A percentile compares a stretch with the other conserved stretches of the same genome.
phyloP scores from a whole-genome alignment of 2,797 vertebrate species.

The Pachyuromys duprasi region DNA sequence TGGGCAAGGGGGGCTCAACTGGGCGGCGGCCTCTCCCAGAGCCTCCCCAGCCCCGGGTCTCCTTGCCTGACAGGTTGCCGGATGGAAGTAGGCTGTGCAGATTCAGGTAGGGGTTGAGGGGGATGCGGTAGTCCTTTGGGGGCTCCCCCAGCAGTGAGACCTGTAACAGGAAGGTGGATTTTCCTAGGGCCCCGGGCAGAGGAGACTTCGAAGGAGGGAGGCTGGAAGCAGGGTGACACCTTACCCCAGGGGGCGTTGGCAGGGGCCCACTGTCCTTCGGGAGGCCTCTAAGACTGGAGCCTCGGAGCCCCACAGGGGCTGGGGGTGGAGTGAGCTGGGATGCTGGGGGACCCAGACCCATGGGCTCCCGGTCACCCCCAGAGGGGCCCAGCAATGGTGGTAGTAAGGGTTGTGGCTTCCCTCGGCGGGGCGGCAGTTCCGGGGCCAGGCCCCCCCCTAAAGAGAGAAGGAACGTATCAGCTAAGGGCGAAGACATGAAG shows the following conservation, averaged over 20 bases:
- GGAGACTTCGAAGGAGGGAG: background rate
- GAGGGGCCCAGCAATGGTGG: slow-evolving; percentile 83
- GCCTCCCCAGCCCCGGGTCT: slow-evolving; percentile 74
- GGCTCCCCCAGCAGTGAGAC: slow-evolving; percentile 93
- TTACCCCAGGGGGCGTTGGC: slow-evolving; percentile 89
- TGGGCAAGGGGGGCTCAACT: slow-evolving; percentile 60
- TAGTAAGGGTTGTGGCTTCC: slow-evolving; percentile 87
- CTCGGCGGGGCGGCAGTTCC: slow-evolving; percentile 86
- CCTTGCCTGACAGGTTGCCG: slow-evolving; percentile 82
- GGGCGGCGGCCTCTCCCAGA: slow-evolving; percentile 66
- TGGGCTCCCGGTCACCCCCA: slow-evolving; percentile 88
- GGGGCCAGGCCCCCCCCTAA: slow-evolving; percentile 86
- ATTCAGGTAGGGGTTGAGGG: slow-evolving; percentile 90
- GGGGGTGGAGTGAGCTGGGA: slow-evolving; percentile 87
- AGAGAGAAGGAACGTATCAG: slow-evolving; percentile 81
- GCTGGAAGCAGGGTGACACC: slow-evolving; percentile 7
- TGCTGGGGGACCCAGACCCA: slow-evolving; percentile 82
- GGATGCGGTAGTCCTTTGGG: slow-evolving; percentile 90
- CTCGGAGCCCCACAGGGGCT: slow-evolving; percentile 87
- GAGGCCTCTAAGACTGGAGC: slow-evolving; percentile 87
- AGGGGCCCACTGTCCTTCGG: slow-evolving; percentile 86
- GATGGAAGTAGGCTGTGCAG: slow-evolving; percentile 88
- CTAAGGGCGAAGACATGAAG: slow-evolving; percentile 38
- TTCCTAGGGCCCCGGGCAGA: background rate
- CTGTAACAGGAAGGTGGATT: slow-evolving; percentile 80